Evolutionary conservation across 2,113 vertebrate genomes (phyloP).

Genomic region (Tragulus kanchil): DNA sequence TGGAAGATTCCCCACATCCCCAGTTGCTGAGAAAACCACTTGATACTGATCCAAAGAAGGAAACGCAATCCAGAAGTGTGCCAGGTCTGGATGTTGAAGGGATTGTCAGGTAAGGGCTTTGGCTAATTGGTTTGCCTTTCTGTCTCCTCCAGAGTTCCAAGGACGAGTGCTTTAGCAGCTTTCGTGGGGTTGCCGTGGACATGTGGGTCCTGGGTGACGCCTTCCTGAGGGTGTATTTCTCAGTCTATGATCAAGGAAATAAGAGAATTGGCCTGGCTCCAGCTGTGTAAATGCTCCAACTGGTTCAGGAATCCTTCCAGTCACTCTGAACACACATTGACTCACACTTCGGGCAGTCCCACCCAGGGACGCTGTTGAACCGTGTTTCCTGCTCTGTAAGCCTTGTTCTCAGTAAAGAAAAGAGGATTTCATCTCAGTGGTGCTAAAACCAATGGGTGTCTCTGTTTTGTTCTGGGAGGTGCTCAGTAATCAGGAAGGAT

Average conservation of each 20-base stretch:
- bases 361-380: too few species aligned
- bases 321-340: neutral
- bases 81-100: neutral
- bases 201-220: slow-evolving; percentile 54
- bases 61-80: neutral
- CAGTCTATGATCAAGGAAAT: neutral
- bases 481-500: neutral
- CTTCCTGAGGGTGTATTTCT: neutral
- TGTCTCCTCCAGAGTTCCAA: neutral
- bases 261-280: slow-evolving; percentile 61
- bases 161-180: neutral
- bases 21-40: neutral
- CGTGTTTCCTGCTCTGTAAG: neutral
- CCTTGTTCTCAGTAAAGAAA: neutral
- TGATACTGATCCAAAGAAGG: neutral
- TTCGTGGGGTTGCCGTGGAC: accelerated
- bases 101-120: neutral
- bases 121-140: neutral
- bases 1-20: neutral
- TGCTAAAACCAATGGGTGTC: neutral
- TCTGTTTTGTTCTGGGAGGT: neutral
- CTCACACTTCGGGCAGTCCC: accelerated
- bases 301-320: neutral
- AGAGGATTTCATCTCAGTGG: neutral
- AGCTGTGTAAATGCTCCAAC: neutral